phyloP scores from a whole-genome alignment of 1,140 invertebrate species.

The Drosophila nebulosa region DNA sequence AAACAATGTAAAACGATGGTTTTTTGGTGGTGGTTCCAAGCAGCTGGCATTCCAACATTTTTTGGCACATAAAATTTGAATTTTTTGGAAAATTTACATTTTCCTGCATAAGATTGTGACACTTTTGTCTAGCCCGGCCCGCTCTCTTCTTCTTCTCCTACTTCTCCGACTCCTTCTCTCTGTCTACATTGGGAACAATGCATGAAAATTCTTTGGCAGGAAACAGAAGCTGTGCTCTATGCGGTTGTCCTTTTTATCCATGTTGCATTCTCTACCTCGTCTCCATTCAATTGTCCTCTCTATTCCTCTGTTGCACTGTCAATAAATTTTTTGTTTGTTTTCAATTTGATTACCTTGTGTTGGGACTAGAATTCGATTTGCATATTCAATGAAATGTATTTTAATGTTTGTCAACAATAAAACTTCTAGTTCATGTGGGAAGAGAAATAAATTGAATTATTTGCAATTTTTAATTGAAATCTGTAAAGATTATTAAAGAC shows the following conservation, averaged over 20 bases:
- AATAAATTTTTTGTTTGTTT: conserved; percentile 55
- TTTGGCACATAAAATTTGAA: conserved; percentile 39
- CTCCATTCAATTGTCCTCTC: neutral
- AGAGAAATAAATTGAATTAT: conserved; percentile 12
- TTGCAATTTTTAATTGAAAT: conserved; percentile 21
- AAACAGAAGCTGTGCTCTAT: neutral
- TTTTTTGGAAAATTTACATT: conserved; percentile 48
- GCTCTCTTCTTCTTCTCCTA: neutral
- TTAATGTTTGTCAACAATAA: conserved; percentile 16
- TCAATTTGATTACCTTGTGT: conserved; percentile 49
- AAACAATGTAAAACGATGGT: neutral
- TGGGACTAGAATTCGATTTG: conserved; percentile 48
- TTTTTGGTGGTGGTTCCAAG: neutral
- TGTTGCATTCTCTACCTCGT: neutral
- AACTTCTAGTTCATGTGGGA: neutral
- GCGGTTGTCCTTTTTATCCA: neutral
- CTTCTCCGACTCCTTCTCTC: neutral
- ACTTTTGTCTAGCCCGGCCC: neutral
- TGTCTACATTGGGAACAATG: neutral
- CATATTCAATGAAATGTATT: conserved; percentile 53
- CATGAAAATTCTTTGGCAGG: neutral
- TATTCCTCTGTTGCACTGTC: neutral
- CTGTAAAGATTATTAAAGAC: conserved; percentile 9
- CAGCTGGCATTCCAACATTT: conserved; percentile 16
- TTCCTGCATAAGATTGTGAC: conserved; percentile 25